phyloP scores from a whole-genome alignment of 2,797 vertebrate species.

The Anguilla pacifica region DNA sequence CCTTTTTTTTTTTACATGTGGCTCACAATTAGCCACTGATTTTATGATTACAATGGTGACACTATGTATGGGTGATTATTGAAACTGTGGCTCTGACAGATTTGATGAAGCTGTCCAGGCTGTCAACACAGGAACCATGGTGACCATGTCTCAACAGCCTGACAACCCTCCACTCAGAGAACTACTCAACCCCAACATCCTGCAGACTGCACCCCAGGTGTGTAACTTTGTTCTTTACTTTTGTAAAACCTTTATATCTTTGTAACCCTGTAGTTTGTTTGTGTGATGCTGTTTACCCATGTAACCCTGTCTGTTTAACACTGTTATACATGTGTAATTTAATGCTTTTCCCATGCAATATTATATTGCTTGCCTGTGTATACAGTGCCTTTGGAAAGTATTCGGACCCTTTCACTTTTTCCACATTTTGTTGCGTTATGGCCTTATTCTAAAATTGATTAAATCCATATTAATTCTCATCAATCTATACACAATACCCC shows the following conservation, averaged over 20 bases:
- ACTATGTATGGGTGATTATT: not conserved
- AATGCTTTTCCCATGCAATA: no score
- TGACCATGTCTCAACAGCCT: conserved; percentile 51
- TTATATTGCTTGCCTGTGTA: no score
- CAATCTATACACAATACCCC: no score
- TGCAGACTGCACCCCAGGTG: conserved; percentile 85
- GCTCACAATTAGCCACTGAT: not conserved
- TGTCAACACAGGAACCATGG: conserved; percentile 69
- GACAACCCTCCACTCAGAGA: conserved; percentile 64
- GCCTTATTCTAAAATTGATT: no score
- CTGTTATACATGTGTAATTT: no score
- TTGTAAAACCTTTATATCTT: not conserved
- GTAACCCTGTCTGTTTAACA: no score
- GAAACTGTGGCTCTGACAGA: conserved; percentile 61
- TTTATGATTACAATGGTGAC: not conserved
- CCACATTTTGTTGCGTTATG: no score
- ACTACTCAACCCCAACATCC: conserved; percentile 87
- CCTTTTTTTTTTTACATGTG: no score
- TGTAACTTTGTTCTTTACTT: not conserved
- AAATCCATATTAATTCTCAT: no score
- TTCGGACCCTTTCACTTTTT: no score
- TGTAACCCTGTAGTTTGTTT: not conserved
- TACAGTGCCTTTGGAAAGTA: no score
- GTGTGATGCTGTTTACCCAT: no score
- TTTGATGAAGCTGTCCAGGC: conserved; percentile 85